Conservation (phyloP, 1,140 invertebrate species). For the Dinoponera quadriceps region DNA sequence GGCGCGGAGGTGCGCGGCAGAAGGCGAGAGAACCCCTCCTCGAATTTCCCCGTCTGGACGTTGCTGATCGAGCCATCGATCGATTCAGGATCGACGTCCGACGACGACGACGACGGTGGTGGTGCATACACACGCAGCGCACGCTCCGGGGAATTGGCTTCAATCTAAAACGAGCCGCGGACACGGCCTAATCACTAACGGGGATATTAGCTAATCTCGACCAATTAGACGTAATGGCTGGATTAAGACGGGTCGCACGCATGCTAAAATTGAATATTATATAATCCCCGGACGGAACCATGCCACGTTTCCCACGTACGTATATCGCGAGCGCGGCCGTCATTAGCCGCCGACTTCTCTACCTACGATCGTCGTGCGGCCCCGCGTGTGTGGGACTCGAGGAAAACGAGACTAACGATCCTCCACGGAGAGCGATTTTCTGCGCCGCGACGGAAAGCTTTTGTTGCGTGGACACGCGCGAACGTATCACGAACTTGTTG, state of each 20-base stretch:
- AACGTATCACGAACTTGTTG: conserved; percentile 29
- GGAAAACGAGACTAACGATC: conserved; percentile 63
- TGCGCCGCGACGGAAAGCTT: conserved; percentile 38
- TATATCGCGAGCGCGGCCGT: conserved; percentile 45
- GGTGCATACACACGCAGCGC: conserved; percentile 26
- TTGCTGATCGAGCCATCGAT: conserved; percentile 67
- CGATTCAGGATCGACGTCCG: conserved; percentile 23
- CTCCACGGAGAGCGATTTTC: conserved; percentile 52
- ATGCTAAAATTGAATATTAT: conserved; percentile 79
- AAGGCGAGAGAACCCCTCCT: not conserved
- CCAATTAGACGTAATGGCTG: conserved; percentile 79
- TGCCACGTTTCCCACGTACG: conserved; percentile 71
- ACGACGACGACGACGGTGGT: conserved; percentile 28
- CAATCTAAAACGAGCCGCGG: conserved; percentile 74
- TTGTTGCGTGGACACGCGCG: conserved; percentile 52
- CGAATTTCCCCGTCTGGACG: not conserved
- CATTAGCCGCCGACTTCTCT: conserved; percentile 57
- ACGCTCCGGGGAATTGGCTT: conserved; percentile 73
- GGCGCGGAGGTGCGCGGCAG: not conserved
- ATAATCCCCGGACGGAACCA: conserved; percentile 65
- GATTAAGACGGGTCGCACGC: conserved; percentile 77
- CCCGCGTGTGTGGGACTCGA: conserved; percentile 53
- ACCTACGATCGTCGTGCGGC: conserved; percentile 48
- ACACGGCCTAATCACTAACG: conserved; percentile 75
- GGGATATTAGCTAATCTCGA: conserved; percentile 79